These are phyloP conservation scores for Eueides isabella DNA, from an alignment of 1,140 invertebrate genomes.

Conservation along the genomic window DNA sequence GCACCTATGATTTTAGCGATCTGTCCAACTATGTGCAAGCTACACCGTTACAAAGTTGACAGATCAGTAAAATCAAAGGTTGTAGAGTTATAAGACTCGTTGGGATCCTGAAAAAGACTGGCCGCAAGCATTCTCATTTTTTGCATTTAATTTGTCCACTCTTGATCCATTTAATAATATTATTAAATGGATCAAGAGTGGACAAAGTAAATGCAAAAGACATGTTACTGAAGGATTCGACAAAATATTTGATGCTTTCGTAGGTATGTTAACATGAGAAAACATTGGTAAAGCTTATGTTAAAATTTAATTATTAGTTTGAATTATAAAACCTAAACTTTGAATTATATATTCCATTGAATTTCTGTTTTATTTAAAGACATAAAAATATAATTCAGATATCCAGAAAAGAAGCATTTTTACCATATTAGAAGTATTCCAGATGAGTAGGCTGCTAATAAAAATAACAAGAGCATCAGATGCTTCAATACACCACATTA, in stretches of 20 bases:
- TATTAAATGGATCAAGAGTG: conserved; percentile 78
- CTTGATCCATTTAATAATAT: conserved; percentile 75
- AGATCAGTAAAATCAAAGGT: conserved; percentile 48
- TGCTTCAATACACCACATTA: conserved; percentile 69
- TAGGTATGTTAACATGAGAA: conserved; percentile 82
- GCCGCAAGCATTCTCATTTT: conserved; percentile 74
- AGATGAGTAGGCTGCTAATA: conserved; percentile 64
- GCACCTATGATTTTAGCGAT: too few species aligned
- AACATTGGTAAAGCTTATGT: conserved; percentile 84
- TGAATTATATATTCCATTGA: not conserved
- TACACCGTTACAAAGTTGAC: conserved; percentile 87
- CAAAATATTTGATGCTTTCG: conserved; percentile 83
- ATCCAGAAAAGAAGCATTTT: not conserved
- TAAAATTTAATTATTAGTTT: conserved; percentile 62
- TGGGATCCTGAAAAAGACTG: conserved; percentile 53
- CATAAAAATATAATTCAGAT: not conserved
- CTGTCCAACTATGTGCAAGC: too few species aligned
- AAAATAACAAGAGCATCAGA: conserved; percentile 62
- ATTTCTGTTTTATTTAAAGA: too few species aligned
- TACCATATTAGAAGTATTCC: conserved; percentile 65
- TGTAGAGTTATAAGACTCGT: conserved; percentile 84
- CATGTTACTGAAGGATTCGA: conserved; percentile 83
- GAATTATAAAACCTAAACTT: not conserved
- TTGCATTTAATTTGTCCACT: too few species aligned
- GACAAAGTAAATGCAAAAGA: conserved; percentile 82